Evolutionary conservation across 2,797 vertebrate genomes (phyloP), one percentile per base, ranked within the genome.

Genomic region (Morus bassanus): DNA sequence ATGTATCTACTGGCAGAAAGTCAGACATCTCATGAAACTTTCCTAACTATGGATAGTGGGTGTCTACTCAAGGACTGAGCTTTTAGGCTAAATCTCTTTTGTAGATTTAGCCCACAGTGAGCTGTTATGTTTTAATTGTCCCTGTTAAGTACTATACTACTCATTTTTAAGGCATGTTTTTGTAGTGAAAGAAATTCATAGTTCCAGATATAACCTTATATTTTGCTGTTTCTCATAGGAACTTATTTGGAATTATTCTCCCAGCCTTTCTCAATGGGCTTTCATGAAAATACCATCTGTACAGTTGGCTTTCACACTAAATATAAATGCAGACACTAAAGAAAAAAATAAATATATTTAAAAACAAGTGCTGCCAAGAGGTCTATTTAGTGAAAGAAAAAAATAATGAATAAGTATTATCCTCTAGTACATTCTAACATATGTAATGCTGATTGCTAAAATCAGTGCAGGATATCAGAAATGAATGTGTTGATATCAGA

Each of bases 271-370:
- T 91, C 39, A 92, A 48, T 53, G 23, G 51, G 7, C 9, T 92
- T 89, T 88, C 91, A 82, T 48, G 33, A 82, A 92, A 94, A 91
- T 77, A 68, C 16, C 68, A 35, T 77, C 72, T 95, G 86, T 63
- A 74, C 23, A 43, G 18, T 70, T 92, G 74, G 60, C 10, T 93
- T 85, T 80, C 45, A 63, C 12, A 33, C 28, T 60, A 94, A 85
- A 80, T 82, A 56, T 60, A 89, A 93, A 85, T 35, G 21, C 13
- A 85, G 5, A 68, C 22, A 43, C 23, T 51, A 77, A 88, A 79
- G 31, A 54, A 48, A 54, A 80, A 81, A 64, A 67, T 35, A 37
- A 51, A 73, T 53, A 60, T 22, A n/a, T 30, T 51, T 65, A 51
- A 92, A 91, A 51, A 9, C 37, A 76, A 48, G 18, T 65, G 48